Percentiles rank a stretch among this genome's conserved stretches.
Evolutionary conservation across 1,140 invertebrate genomes (phyloP).

Genomic region (Aphis craccivora): DNA sequence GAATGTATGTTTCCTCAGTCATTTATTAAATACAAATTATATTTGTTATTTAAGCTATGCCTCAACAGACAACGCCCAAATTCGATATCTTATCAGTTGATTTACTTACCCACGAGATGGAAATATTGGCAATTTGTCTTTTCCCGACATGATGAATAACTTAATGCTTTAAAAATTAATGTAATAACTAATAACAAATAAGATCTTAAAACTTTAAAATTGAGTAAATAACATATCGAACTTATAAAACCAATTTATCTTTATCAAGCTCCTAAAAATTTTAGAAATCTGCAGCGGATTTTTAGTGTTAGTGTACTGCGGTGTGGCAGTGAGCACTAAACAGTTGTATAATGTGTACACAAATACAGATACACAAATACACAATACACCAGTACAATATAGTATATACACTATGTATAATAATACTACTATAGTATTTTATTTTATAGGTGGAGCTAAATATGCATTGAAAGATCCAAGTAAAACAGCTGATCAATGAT

Average conservation of each 20-base stretch:
- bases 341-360: not conserved
- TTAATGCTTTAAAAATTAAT: not conserved
- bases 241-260: not conserved
- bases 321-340: not conserved
- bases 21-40: not conserved
- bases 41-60: conserved; percentile 1
- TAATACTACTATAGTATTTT: no score
- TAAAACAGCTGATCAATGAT: conserved; percentile 28
- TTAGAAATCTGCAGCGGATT: not conserved
- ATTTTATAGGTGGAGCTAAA: not conserved
- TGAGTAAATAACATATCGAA: conserved; percentile 16
- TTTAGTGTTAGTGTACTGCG: not conserved
- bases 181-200: not conserved
- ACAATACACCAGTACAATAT: not conserved
- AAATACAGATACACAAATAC: not conserved
- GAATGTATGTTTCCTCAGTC: not conserved
- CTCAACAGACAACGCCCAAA: conserved; percentile 54
- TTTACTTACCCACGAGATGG: conserved; percentile 94
- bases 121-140: conserved; percentile 95
- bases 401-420: no score
- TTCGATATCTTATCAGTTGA: conserved; percentile 22
- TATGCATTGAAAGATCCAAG: not conserved
- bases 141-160: conserved; percentile 66
- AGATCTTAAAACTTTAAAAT: not conserved
- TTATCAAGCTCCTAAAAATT: not conserved